These are phyloP conservation scores for Agrotis exclamationis DNA, from an alignment of 2,888 invertebrate genomes.

Conservation along the genomic window DNA sequence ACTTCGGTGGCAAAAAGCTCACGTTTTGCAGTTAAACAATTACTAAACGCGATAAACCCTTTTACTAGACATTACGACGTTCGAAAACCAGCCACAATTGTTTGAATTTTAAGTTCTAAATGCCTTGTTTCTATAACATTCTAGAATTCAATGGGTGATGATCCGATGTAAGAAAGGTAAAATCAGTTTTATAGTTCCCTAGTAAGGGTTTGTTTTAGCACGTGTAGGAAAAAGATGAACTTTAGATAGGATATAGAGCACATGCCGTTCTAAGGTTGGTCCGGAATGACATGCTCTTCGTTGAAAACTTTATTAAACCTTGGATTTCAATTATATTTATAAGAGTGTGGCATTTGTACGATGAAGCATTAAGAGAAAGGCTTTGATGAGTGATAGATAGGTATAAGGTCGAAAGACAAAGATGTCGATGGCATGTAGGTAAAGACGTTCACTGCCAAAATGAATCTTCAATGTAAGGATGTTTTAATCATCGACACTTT, in stretches of 20 bases:
- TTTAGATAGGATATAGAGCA: conserved; percentile 74
- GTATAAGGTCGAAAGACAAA: neutral
- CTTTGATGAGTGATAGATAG: conserved; percentile 3
- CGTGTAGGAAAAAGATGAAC: conserved; percentile 50
- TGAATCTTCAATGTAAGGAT: neutral
- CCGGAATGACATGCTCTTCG: conserved; percentile 63
- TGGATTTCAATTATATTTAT: conserved; percentile 56
- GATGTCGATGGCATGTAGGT: too few species aligned
- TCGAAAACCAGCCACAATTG: conserved; percentile 1
- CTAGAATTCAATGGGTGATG: neutral
- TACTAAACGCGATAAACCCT: conserved; percentile 56
- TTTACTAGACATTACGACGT: conserved; percentile 38
- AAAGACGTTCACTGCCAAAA: neutral
- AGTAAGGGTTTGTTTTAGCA: conserved; percentile 11
- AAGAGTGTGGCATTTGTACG: conserved; percentile 42
- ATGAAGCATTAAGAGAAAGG: conserved; percentile 31
- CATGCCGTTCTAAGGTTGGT: conserved; percentile 66
- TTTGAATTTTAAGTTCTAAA: neutral
- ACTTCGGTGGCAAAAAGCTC: conserved; percentile 66
- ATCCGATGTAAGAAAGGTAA: neutral
- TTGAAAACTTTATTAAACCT: conserved; percentile 62
- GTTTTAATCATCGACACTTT: neutral
- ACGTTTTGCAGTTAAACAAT: conserved; percentile 66
- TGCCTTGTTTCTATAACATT: neutral
- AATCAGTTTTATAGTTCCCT: rapidly evolving